Base-by-base conservation (phyloP, 2,888 invertebrate species). In the Morpho deidamia region DNA sequence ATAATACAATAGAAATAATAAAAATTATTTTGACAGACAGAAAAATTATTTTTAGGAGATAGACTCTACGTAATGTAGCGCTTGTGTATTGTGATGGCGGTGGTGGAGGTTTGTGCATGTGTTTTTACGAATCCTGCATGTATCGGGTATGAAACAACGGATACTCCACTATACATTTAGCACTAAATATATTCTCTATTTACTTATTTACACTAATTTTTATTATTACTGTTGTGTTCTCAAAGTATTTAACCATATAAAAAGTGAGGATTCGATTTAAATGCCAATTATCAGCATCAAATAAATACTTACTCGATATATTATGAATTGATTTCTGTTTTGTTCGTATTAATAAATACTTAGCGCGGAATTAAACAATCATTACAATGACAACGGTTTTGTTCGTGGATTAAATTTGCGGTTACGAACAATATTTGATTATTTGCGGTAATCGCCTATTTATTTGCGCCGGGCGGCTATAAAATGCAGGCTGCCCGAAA, bases 391-490 rank as follows among this genome's bases (percentile, higher is more conserved):
- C 48, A 49, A 56, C 51, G 53, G 48, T 57, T 57, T 57, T 47
- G 45, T 45, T 12, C 40, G 38, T 39, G 49, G 52, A 59, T 59
- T 52, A 57, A 54, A 55, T 59, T 59, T 57, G 59, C 57, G 59
- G 59, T 50, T 33, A 50, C 49, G 44, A 40, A 55, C 39, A 53
- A 48, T 56, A 51, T 59, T 51, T 59, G 55, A 53, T 55, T 55
- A 55, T 50, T 58, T 53, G 53, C 52, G 52, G 55, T 44, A 48
- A 52, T 50, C 41, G n/a, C 50, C 11, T 44, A 39, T 52, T 44
- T 45, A 23, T 58, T 51, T 46, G 45, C 12, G 35, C 42, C 1
- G 33, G 10, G 37, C 37, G 10, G 37, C 37, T 8, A 40, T 47
- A 34, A 40, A 47, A 40, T 33, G 11, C n/a, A 33, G 47, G 46